Evolutionary conservation across 2,797 vertebrate species (phyloP), one percentile per base, ranked within the genome.

Genomic region (Geotrypetes seraphini): DNA sequence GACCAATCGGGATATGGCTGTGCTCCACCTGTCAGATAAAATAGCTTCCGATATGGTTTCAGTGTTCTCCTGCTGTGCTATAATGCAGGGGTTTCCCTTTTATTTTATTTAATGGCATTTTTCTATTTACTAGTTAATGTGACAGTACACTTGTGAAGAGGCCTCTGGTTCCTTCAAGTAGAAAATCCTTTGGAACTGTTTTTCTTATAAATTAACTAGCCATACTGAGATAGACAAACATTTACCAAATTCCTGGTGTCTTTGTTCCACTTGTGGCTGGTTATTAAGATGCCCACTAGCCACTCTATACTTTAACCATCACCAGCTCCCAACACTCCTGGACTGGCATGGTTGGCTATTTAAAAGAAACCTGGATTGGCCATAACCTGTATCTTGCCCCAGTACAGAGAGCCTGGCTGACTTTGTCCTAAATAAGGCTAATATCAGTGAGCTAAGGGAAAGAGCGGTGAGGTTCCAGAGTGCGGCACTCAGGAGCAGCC

Each of bases 401-500:
- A 76, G 77, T 79, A 81, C 80, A 77, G 81, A 81, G 78, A 81
- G 78, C 81, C 82, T 77, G 81, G 77, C 77, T 84, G 79, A 85
- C 71, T 79, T 67, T 81, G 79, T 85, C 82, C 82, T 85, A 85
- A 79, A 81, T 85, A 85, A 85, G 82, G 82, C 82, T 85, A 84
- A 85, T 82, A 78, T 83, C 81, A 83, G 82, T 85, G 82, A 84
- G 81, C 80, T 85, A 85, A 81, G 73, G 72, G 65, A 83, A 37
- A 85, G 78, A 82, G 79, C 78, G 76, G 81, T 81, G n/a, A 81
- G 74, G 73, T 50, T 73, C 80, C 66, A 64, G 12, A 15, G 65
- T 70, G 59, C 57, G 64, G 78, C 77, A 72, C 78, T 91, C 84
- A 94, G 76, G 90, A 95, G 58, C 91, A 95, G 71, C 90, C 84